Percentiles rank a stretch among this genome's conserved stretches.
phyloP scores from a whole-genome alignment of 2,113 vertebrate species.

The Diphyllodes magnificus region DNA sequence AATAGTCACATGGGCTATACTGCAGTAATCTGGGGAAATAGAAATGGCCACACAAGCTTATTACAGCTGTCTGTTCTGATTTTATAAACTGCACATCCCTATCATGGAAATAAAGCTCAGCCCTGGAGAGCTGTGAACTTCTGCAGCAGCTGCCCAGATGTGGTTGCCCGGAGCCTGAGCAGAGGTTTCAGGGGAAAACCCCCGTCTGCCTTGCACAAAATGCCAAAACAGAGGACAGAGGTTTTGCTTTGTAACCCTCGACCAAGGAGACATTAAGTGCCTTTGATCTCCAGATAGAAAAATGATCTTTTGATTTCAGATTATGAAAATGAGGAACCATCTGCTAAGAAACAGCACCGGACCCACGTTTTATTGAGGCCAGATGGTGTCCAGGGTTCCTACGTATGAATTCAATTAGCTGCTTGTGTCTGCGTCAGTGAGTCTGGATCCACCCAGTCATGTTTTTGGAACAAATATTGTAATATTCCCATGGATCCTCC shows the following conservation, averaged over 20 bases:
- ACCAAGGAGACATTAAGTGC: not conserved
- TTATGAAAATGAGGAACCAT: conserved; percentile 18
- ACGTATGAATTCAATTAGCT: conserved; percentile 54
- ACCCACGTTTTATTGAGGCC: conserved; percentile 45
- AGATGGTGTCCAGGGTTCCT: conserved; percentile 53
- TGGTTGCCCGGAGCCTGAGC: not conserved
- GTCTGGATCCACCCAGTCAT: conserved; percentile 40
- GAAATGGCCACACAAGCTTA: not conserved
- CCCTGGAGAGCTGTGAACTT: not conserved
- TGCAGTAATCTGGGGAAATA: not conserved
- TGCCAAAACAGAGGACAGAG: not conserved
- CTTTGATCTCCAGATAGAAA: conserved; percentile 32
- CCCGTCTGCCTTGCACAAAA: not conserved
- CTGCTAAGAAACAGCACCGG: not conserved
- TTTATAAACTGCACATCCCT: not conserved
- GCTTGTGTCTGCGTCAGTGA: conserved; percentile 44
- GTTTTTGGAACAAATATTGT: conserved; percentile 65
- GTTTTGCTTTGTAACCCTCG: not conserved
- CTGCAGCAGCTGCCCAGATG: conserved; percentile 50
- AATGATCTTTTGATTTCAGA: conserved; percentile 47
- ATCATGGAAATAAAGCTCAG: not conserved
- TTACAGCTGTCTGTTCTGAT: not conserved
- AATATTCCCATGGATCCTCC: conserved; percentile 59
- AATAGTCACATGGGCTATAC: not conserved
- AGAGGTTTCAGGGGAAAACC: conserved; percentile 20